Evolutionary conservation across 37 sponge, comb jelly and placozoan species (phyloP).

Genomic region (Spongia lamella): DNA sequence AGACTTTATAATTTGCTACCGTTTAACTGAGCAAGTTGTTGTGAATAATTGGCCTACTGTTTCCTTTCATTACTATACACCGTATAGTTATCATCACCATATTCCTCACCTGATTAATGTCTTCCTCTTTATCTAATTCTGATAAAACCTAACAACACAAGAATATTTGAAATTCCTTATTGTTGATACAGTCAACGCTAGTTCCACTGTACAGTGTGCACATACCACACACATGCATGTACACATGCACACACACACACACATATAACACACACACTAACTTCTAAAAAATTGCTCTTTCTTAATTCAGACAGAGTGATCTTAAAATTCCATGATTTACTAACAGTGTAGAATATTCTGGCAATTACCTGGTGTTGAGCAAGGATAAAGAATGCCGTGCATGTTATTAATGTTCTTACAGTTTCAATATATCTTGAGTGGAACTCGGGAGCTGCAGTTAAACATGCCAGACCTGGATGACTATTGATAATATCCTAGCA

Average conservation of each 20-base stretch:
- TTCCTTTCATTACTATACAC: no score
- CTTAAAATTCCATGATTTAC: conserved; percentile 76
- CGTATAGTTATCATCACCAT: neutral
- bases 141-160: conserved; percentile 15
- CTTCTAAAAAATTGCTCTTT: conserved; percentile 81
- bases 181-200: neutral
- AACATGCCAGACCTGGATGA: conserved; percentile 95
- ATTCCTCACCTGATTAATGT: conserved; percentile 69
- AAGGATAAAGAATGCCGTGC: no score
- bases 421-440: conserved; percentile 96
- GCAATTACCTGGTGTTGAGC: conserved; percentile 72
- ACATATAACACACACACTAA: neutral
- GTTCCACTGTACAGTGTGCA: neutral
- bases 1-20: no score
- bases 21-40: no score
- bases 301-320: conserved; percentile 79
- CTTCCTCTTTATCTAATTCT: conserved; percentile 56
- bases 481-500: conserved; percentile 88
- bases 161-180: neutral
- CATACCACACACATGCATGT: conserved; percentile 1
- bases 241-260: neutral
- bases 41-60: no score
- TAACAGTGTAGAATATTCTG: conserved; percentile 85
- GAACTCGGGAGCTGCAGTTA: conserved; percentile 89
- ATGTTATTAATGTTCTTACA: conserved; percentile 41